Evolutionary conservation across 1,140 invertebrate species (phyloP), one percentile per base, ranked within the genome.

Genomic region (Pentalonia nigronervosa): DNA sequence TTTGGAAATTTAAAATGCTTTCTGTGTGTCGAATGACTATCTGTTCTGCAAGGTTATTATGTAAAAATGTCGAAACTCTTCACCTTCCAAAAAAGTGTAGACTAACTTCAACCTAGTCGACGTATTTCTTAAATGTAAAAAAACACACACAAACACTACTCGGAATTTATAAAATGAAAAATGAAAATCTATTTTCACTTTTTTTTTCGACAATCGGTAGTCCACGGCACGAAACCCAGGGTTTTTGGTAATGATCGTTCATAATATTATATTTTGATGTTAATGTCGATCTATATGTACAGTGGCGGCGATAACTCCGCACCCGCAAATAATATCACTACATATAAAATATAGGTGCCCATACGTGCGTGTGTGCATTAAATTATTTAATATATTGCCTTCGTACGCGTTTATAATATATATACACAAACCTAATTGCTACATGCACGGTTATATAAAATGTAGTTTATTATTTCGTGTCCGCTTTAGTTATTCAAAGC

Each of bases 401-500:
- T 67, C 30, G 60, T 34, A 76, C 60, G 14, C 60, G 60, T 17
- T n/a, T 76, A 76, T 76, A 76, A 76, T 17, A 76, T 76, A 76
- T 76, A 60, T 60, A 76, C n/a, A 76, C 60, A 30, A n/a, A 67
- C 30, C 60, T 76, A 76, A 76, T 76, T 76, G 60, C 60, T 76
- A 76, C 60, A 76, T n/a, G 60, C n/a, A 76, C 30, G 60, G 60
- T 76, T 76, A 20, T 47, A 50, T n/a, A n/a, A n/a, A 48, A 50
- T 21, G 45, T 34, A 48, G 86, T 88, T 48, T 48, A 88, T 88
- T 88, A 88, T 88, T 88, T 88, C 47, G 86, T 88, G 86, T 48
- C 47, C 47, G 86, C 47, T 48, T 88, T 48, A 48, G 86, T 88
- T 88, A 48, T 88, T 88, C 86, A 48, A 88, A 88, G 45, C 86